A percentile compares a stretch with the other conserved stretches of the same genome.
Conservation (phyloP, 2,797 vertebrate genomes). For the Phrynocephalus forsythii region DNA sequence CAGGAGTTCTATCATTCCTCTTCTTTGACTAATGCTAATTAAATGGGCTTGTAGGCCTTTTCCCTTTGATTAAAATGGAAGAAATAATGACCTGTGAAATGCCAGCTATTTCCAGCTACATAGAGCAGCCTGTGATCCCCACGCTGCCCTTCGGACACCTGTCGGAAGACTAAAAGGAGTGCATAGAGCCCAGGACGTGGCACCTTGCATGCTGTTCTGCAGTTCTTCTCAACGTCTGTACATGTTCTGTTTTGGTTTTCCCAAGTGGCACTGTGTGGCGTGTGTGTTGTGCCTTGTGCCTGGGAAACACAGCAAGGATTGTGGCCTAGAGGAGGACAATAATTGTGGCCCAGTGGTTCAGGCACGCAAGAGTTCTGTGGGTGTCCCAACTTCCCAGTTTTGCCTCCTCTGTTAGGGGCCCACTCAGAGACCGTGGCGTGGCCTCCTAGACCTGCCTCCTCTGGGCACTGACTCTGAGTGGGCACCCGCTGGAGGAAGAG, state of each 20-base stretch:
- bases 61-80: slow-evolving; percentile 60
- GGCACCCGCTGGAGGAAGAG: no score
- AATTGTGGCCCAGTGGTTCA: no score
- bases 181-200: background rate
- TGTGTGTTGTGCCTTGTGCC: background rate
- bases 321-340: no score
- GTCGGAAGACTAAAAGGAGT: background rate
- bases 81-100: slow-evolving; percentile 62
- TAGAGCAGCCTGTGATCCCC: background rate
- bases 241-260: background rate
- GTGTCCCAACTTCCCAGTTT: no score
- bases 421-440: no score
- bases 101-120: slow-evolving; percentile 34
- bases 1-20: slow-evolving; percentile 34
- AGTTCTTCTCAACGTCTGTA: background rate
- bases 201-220: background rate
- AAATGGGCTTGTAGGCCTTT: slow-evolving; percentile 53
- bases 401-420: no score
- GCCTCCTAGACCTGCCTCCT: no score
- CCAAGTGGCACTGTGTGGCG: no score
- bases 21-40: slow-evolving; percentile 57
- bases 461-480: no score
- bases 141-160: background rate
- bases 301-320: no score
- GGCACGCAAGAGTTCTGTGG: no score